These are phyloP conservation scores for Pollenia labialis DNA, from an alignment of 2,888 invertebrate species.

Conservation along the genomic window DNA sequence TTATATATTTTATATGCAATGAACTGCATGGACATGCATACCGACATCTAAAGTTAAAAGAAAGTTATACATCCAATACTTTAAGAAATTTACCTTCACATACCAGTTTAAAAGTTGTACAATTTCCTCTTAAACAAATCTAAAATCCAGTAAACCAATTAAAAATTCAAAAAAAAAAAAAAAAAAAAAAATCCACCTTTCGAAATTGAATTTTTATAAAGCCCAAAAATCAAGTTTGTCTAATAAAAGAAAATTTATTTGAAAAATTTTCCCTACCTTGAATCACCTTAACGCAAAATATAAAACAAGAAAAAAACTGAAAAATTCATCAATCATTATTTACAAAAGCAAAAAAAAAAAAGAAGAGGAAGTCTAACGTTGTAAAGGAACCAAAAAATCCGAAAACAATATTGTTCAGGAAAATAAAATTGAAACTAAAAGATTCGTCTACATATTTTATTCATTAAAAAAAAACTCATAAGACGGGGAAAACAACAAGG, in stretches of 20 bases:
- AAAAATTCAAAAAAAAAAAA: background rate
- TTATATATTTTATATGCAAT: too few species aligned
- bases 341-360: background rate
- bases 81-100: too few species aligned
- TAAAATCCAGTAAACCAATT: background rate
- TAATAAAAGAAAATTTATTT: constrained; percentile 3
- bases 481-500: constrained; percentile 17
- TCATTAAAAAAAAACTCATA: background rate
- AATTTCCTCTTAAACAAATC: background rate
- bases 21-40: too few species aligned
- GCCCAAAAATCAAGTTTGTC: constrained; percentile 26
- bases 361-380: background rate
- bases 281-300: constrained; percentile 6
- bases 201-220: constrained; percentile 36
- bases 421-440: constrained; percentile 40
- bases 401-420: constrained; percentile 44
- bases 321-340: constrained; percentile 68
- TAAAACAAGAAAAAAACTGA: constrained; percentile 17
- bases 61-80: too few species aligned
- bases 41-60: too few species aligned
- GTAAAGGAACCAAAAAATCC: constrained; percentile 13
- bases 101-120: too few species aligned
- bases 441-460: background rate
- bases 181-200: background rate
- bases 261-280: constrained; percentile 8